Base-by-base conservation (phyloP, 2,113 vertebrate species). In the Miniopterus natalensis region DNA sequence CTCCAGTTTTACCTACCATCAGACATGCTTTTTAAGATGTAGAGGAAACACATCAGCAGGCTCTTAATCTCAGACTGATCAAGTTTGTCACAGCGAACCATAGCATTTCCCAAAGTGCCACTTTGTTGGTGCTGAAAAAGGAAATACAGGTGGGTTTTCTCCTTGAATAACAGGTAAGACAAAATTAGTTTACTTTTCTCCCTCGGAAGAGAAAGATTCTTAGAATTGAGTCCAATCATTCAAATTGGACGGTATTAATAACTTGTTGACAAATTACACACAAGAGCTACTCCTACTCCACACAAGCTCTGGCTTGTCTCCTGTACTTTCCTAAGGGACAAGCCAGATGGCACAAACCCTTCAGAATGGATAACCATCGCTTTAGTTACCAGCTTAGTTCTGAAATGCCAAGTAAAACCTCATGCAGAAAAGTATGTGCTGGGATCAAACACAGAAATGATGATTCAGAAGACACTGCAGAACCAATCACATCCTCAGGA, bases 11-110 rank as follows among this genome's bases (percentile, higher is more conserved):
- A 97, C 98, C 36, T 99, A 99, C 99, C 99, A 7, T 99, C 99
- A 94, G 99, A 99, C 99, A 99, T 99, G 98, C 99, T 99, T 98
- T 99, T 99, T 74, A 99, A 98, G 95, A 99, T 99, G 63, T 99
- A 99, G 53, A 99, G 98, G 97, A 99, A 99, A 97, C 99, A 99
- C 99, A 99, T 99, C 88, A 99, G 99, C 68, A 99, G 98, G 93
- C 99, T 99, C 98, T 99, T 99, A 96, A 99, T 99, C 98, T 99
- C 99, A 5, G 98, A 97, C 97, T 99, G 99, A 94, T 99, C 99
- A 94, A 99, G 98, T 98, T 99, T 99, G 97, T 99, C 99, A 94
- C 99, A 99, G 68, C 99, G 99, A 96, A 99, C 98, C 74, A 99
- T 96, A 3, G 98, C 97, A 96, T 99, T 99, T 97, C 99, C 99